phyloP scores from a whole-genome alignment of 37 sponge, comb jelly and placozoan species.

The Spongilla lacustris region DNA sequence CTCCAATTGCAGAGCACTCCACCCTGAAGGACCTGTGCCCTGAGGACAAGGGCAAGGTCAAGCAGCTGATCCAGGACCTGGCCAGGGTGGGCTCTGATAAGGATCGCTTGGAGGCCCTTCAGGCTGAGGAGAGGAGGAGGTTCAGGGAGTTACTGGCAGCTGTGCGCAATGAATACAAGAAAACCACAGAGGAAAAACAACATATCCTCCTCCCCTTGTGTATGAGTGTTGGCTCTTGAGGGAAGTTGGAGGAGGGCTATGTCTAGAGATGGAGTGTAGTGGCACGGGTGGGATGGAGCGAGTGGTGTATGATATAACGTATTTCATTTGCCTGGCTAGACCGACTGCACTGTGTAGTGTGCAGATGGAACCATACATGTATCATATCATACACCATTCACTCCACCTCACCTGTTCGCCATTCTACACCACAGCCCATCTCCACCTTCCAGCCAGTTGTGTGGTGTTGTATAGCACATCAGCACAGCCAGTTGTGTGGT shows the following conservation, averaged over 20 bases:
- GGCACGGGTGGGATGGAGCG: too few species aligned
- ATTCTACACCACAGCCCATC: too few species aligned
- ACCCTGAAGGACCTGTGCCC: constrained; percentile 64
- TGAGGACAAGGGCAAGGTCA: constrained; percentile 64
- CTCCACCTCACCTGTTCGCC: too few species aligned
- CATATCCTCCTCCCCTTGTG: background rate
- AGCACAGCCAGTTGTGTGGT: background rate
- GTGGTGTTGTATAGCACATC: too few species aligned
- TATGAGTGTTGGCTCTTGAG: constrained; percentile 15
- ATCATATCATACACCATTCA: too few species aligned
- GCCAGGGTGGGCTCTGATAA: constrained; percentile 62
- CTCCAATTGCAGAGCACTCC: background rate
- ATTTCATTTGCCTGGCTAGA: too few species aligned
- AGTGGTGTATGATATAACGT: too few species aligned
- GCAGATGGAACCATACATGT: too few species aligned
- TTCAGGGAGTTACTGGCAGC: constrained; percentile 11
- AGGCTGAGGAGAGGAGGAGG: constrained; percentile 19
- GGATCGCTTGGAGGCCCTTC: constrained; percentile 23
- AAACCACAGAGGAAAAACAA: constrained; percentile 11
- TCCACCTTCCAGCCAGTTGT: too few species aligned
- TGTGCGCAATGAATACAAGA: constrained; percentile 5
- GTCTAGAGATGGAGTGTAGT: too few species aligned
- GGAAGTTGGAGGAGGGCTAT: background rate
- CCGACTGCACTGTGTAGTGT: too few species aligned
- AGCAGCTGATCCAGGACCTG: constrained; percentile 62